A percentile compares a stretch with the other conserved stretches of the same genome.
These are phyloP conservation scores for Solen grandis DNA, from an alignment of 1,140 invertebrate species.

Conservation along the genomic window DNA sequence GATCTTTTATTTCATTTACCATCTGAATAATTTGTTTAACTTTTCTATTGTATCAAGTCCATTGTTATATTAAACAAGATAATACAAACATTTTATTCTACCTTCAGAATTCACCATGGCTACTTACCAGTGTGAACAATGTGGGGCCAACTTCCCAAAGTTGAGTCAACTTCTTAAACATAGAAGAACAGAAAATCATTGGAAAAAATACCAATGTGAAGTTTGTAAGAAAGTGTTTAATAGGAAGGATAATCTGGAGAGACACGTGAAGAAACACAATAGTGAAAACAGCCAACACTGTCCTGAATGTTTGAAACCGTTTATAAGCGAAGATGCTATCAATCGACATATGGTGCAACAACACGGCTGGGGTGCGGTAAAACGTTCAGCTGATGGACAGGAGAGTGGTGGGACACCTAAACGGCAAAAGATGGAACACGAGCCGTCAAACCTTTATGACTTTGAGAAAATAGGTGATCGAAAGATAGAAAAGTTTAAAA, in stretches of 20 bases:
- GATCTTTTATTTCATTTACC: no score
- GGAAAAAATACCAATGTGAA: not conserved
- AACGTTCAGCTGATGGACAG: not conserved
- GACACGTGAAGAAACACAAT: conserved; percentile 8
- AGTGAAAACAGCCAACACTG: conserved; percentile 16
- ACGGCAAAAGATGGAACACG: not conserved
- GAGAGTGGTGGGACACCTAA: not conserved
- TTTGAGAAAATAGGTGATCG: not conserved
- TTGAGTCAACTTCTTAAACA: not conserved
- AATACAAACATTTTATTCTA: no score
- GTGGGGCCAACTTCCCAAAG: conserved; percentile 3
- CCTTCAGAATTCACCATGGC: not conserved
- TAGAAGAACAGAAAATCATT: not conserved
- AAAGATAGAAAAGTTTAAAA: conserved; percentile 10
- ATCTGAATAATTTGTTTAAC: no score
- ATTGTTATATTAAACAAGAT: not conserved
- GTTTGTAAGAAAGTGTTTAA: not conserved
- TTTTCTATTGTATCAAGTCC: not conserved
- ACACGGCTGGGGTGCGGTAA: not conserved
- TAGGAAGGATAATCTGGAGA: not conserved
- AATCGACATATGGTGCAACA: conserved; percentile 2
- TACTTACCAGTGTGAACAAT: not conserved
- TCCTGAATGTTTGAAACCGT: conserved; percentile 1
- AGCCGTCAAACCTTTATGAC: not conserved
- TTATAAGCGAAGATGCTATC: not conserved